These are phyloP conservation scores for Crossocerus cetratus DNA, from an alignment of 2,888 invertebrate genomes.

Conservation along the genomic window DNA sequence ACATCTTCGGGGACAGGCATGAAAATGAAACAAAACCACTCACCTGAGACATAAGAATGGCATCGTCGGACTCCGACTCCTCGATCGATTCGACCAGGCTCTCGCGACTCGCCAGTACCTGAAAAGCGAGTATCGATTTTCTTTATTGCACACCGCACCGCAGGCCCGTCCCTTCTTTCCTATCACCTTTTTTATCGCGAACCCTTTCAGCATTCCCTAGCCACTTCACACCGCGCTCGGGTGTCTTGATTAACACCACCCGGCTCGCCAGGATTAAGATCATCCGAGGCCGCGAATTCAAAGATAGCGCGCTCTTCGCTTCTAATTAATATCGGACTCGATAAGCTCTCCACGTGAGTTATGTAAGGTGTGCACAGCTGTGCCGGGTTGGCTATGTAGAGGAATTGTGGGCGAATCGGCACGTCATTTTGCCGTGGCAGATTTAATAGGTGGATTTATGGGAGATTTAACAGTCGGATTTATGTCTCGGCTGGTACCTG, in stretches of 20 bases:
- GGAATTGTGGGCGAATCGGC: no score
- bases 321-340: no score
- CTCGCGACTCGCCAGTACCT: constrained; percentile 89
- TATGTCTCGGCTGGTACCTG: constrained; percentile 79
- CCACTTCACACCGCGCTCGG: neutral
- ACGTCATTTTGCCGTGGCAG: no score
- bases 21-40: constrained; percentile 35
- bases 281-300: no score
- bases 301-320: no score
- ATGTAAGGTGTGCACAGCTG: no score
- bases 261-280: no score
- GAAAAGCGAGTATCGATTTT: constrained; percentile 59
- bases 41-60: constrained; percentile 88
- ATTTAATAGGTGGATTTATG: no score
- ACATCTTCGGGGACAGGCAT: constrained; percentile 15
- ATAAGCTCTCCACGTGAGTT: no score
- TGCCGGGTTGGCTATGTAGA: no score
- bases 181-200: neutral
- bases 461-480: no score
- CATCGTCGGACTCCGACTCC: constrained; percentile 87
- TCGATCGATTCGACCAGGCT: constrained; percentile 86
- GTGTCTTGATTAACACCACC: no score
- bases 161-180: neutral
- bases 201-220: neutral
- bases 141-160: neutral